Evolutionary conservation across 2,113 vertebrate species (phyloP), one percentile per base, ranked within the genome.

Genomic region (Tretioscincus oriximinensis): DNA sequence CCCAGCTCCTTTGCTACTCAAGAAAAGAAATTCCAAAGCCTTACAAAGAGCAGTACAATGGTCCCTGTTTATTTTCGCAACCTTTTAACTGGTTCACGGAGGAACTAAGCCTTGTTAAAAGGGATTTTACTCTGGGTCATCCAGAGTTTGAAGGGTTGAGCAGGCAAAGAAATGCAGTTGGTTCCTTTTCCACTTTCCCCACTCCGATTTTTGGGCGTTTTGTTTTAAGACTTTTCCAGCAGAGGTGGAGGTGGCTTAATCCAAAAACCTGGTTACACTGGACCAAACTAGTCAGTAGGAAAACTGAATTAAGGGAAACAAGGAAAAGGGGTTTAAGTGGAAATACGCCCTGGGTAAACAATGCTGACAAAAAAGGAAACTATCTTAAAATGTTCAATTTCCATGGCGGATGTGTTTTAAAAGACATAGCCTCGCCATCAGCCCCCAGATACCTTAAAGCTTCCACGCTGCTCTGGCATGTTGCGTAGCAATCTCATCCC

Each of bases 101-200:
- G 90, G 90, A 91, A 90, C 2, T 6, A 88, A 92, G 75, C 78
- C 91, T 93, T 87, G 88, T 95, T 94, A 86, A 93, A 91, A 92
- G 77, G 86, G 88, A 84, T 94, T 95, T 93, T 93, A 89, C 81
- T 87, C 21, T 86, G 84, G 94, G 91, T 94, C 92, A 94, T 73
- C 18, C 82, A 83, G 90, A 94, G 92, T 94, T 92, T 92, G 93
- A 93, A 87, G 83, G 86, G 84, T 91, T 83, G 80, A 83, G 67
- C 76, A 76, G 86, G 82, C 63, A 88, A 86, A 89, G 73, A 35
- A 82, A 76, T 83, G 69, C 64, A 61, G 9, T 64, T 8, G 64
- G n/a, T 72, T 85, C 76, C 54, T 58, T n/a, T 0, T 0, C 0
- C 0, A 1, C 35, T 54, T 67, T 54, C 76, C 60, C 3, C 5